Conservation (phyloP, 2,797 vertebrate genomes). For the Thalassophryne amazonica region DNA sequence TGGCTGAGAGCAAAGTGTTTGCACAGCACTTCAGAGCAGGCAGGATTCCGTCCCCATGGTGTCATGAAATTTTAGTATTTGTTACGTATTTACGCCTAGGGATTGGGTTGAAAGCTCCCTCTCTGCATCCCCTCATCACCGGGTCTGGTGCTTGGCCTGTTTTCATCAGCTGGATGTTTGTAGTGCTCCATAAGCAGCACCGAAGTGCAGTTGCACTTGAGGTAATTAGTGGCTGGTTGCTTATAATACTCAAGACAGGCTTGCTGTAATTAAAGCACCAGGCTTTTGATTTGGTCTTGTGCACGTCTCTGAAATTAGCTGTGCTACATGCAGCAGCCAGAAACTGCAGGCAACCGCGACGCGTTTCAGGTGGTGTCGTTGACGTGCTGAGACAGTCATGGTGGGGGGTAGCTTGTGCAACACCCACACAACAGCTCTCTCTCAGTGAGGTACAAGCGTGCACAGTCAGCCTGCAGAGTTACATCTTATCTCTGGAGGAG, state of each 20-base stretch:
- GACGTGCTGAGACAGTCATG: conserved; percentile 65
- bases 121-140: conserved; percentile 38
- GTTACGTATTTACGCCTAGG: conserved; percentile 59
- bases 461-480: conserved; percentile 28
- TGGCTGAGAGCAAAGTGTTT: conserved; percentile 60
- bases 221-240: conserved; percentile 61
- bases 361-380: conserved; percentile 40
- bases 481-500: conserved; percentile 21
- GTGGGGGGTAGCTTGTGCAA: conserved; percentile 9
- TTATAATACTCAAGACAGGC: conserved; percentile 55
- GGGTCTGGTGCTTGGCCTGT: conserved; percentile 39
- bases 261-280: conserved; percentile 54
- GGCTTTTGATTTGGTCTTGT: conserved; percentile 50
- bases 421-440: conserved; percentile 39
- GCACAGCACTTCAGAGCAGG: conserved; percentile 68
- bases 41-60: conserved; percentile 61
- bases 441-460: conserved; percentile 54
- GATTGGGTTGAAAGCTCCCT: conserved; percentile 63
- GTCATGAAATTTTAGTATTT: conserved; percentile 74
- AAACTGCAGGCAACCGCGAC: conserved; percentile 36
- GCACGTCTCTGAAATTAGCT: conserved; percentile 27
- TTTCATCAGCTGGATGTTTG: conserved; percentile 44
- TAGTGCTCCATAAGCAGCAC: conserved; percentile 49
- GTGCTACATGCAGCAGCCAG: conserved; percentile 26
- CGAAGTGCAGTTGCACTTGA: conserved; percentile 43